Evolutionary conservation across 92 coral and sea anemone species (phyloP).

Genomic region (Siderastrea siderea): DNA sequence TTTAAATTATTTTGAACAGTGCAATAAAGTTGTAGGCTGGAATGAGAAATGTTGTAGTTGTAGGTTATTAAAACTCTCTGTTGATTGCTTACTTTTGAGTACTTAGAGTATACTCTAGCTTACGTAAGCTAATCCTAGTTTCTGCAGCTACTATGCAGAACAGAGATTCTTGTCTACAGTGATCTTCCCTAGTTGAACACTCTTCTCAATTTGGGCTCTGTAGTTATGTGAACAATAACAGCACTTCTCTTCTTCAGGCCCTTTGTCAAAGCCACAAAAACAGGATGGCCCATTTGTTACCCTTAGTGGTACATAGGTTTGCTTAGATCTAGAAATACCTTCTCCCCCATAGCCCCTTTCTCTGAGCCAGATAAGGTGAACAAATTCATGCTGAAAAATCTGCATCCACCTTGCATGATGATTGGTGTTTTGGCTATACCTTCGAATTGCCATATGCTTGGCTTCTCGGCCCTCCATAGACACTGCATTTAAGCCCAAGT

Average conservation of each 20-base stretch:
- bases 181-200: slow-evolving; percentile 63
- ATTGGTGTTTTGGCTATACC: slow-evolving; percentile 62
- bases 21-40: slow-evolving; percentile 38
- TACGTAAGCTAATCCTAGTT: slow-evolving; percentile 15
- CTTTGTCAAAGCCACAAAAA: slow-evolving; percentile 71
- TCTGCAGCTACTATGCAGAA: slow-evolving; percentile 36
- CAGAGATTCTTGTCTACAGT: slow-evolving; percentile 69
- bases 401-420: slow-evolving; percentile 64
- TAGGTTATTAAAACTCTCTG: slow-evolving; percentile 20
- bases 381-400: slow-evolving; percentile 71
- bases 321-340: slow-evolving; percentile 40
- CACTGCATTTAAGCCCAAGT: slow-evolving; percentile 59
- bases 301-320: slow-evolving; percentile 70
- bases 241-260: slow-evolving; percentile 25
- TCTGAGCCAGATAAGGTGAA: slow-evolving; percentile 71
- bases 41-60: slow-evolving; percentile 29
- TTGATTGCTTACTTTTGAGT: slow-evolving; percentile 32
- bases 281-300: slow-evolving; percentile 69
- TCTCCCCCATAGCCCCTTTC: slow-evolving; percentile 71
- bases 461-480: slow-evolving; percentile 74
- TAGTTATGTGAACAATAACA: slow-evolving; percentile 71
- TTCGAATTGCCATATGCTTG: slow-evolving; percentile 62
- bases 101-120: neutral
- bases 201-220: slow-evolving; percentile 66
- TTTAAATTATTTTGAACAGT: slow-evolving; percentile 28